A percentile compares a stretch with the other conserved stretches of the same genome.
These are phyloP conservation scores for Panulirus ornatus DNA, from an alignment of 1,140 invertebrate genomes.

Conservation along the genomic window DNA sequence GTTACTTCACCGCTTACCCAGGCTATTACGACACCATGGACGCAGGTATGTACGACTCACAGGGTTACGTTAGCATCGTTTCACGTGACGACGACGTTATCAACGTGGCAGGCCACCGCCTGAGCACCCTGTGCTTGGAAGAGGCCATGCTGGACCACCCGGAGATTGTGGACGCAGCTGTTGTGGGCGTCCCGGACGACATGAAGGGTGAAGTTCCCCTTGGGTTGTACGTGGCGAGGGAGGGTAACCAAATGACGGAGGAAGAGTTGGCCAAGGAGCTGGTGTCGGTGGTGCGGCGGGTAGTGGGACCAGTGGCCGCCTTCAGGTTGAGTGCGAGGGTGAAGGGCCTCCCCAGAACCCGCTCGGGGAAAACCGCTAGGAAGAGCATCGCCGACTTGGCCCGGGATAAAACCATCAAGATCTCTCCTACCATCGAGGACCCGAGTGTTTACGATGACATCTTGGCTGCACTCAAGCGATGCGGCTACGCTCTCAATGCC, in stretches of 20 bases:
- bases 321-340: conserved; percentile 89
- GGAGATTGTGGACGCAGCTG: conserved; percentile 89
- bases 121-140: conserved; percentile 92
- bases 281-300: conserved; percentile 83
- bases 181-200: conserved; percentile 91
- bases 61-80: conserved; percentile 92
- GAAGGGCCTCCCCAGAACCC: conserved; percentile 86
- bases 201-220: conserved; percentile 94
- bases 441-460: conserved; percentile 88
- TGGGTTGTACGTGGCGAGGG: conserved; percentile 88
- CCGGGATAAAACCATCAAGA: conserved; percentile 86
- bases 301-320: conserved; percentile 93
- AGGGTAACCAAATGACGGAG: conserved; percentile 82
- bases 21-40: conserved; percentile 98
- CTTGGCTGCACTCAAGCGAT: conserved; percentile 84
- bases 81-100: conserved; percentile 97
- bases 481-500: conserved; percentile 81
- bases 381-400: conserved; percentile 91
- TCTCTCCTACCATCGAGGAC: conserved; percentile 93
- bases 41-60: conserved; percentile 90
- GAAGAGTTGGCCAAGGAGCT: conserved; percentile 83
- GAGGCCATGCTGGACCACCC: conserved; percentile 91
- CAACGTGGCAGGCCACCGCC: conserved; percentile 94
- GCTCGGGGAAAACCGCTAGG: conserved; percentile 90
- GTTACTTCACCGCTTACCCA: conserved; percentile 89